phyloP scores from a whole-genome alignment of 2,797 vertebrate species.

The Etheostoma perlongum region DNA sequence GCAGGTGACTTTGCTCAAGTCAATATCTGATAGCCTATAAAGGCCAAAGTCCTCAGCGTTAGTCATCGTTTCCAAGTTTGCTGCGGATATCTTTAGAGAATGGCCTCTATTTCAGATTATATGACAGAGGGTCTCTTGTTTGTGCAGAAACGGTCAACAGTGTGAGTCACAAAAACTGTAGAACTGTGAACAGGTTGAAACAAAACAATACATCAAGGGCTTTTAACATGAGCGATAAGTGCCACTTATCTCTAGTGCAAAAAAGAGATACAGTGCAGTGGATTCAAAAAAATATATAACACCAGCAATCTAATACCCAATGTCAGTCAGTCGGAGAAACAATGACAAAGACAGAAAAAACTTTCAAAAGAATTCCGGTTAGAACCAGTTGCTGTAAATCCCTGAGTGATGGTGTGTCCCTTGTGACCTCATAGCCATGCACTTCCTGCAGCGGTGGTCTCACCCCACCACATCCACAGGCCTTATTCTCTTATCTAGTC shows the following conservation, averaged over 20 bases:
- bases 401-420: constrained; percentile 64
- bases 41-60: constrained; percentile 73
- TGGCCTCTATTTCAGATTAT: constrained; percentile 57
- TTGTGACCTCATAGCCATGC: constrained; percentile 77
- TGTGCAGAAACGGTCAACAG: constrained; percentile 52
- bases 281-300: constrained; percentile 27
- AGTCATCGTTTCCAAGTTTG: constrained; percentile 61
- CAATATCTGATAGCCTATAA: constrained; percentile 71
- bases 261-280: constrained; percentile 27
- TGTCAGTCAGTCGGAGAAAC: constrained; percentile 30
- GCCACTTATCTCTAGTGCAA: constrained; percentile 39
- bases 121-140: constrained; percentile 58
- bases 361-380: constrained; percentile 62
- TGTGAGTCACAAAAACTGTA: constrained; percentile 31
- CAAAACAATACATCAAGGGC: constrained; percentile 16
- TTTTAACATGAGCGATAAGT: constrained; percentile 39
- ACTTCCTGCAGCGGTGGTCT: constrained; percentile 72
- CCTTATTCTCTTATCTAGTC: constrained; percentile 60
- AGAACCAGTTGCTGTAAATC: constrained; percentile 78
- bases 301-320: constrained; percentile 29
- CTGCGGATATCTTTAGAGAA: constrained; percentile 52
- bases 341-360: constrained; percentile 51
- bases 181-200: constrained; percentile 4
- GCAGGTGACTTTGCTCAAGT: constrained; percentile 58
- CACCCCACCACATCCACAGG: constrained; percentile 50